Evolutionary conservation across 2,113 vertebrate genomes (phyloP), one percentile per base, ranked within the genome.

Genomic region (Catharus fuscescens): DNA sequence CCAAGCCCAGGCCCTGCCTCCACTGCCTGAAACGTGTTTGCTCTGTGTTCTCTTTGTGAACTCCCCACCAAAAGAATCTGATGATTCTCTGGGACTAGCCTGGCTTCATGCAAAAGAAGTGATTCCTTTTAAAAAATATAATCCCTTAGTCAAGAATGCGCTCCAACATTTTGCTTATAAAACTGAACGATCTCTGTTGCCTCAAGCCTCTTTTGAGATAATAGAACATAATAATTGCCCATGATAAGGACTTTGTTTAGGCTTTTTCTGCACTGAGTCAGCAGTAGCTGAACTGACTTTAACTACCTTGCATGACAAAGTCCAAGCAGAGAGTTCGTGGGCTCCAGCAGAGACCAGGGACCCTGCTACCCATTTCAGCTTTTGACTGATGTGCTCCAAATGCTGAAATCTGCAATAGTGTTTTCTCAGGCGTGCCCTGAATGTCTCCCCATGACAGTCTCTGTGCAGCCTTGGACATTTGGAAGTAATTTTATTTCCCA

Each of bases 401-500:
- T 85, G 44, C 78, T 72, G 71, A 65, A 61, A 80, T 65, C 34
- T 69, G 65, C 8, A 5, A 6, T 18, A 16, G 26, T 36, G 31
- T 90, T 89, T 89, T 79, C 73, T 91, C 66, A 81, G 78, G 53
- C 61, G 0, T 87, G 70, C 66, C 45, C 61, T n/a, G 64, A 78
- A 25, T 66, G 73, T 90, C 65, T 94, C 52, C 48, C 44, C 14
- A 5, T 87, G 77, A 8, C 42, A 54, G 45, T 57, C 29, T 56
- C 10, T 42, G 44, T 4, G 1, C 36, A 45, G 40, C n/a, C 28
- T 72, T 64, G 62, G 53, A 89, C 50, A 54, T 91, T 93, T 92
- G 61, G 80, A 89, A 97, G 45, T 69, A 38, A 87, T 91, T 81
- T 84, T 14, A 7, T 93, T 92, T 84, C 60, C 54, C 19, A 13